A percentile compares a stretch with the other conserved stretches of the same genome.
Evolutionary conservation across 1,140 invertebrate genomes (phyloP).

Genomic region (Agrilus planipennis): DNA sequence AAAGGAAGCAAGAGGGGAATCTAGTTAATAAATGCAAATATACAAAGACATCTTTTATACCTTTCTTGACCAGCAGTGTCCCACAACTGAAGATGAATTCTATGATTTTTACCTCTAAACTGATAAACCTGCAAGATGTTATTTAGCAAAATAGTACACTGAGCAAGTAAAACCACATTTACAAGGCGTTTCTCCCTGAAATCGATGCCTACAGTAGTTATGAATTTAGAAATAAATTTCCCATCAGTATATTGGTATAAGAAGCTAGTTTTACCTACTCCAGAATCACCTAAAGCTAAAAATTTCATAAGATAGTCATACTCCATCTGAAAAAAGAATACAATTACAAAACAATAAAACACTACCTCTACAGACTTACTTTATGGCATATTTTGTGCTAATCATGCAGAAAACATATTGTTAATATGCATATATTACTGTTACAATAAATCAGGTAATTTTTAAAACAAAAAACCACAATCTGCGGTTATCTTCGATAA

Average conservation of each 20-base stretch:
- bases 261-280: constrained; percentile 88
- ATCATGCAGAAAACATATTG: too few relatives aligned
- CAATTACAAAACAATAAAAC: background rate
- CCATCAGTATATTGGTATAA: constrained; percentile 93
- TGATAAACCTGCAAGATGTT: constrained; percentile 57
- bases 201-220: constrained; percentile 96
- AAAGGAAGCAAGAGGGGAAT: too few relatives aligned
- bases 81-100: constrained; percentile 89
- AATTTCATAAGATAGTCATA: constrained; percentile 98
- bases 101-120: constrained; percentile 64
- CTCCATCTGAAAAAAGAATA: constrained; percentile 43
- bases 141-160: too few relatives aligned
- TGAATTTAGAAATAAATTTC: constrained; percentile 81
- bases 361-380: too few relatives aligned
- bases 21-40: background rate
- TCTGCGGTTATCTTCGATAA: too few relatives aligned
- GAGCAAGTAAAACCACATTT: constrained; percentile 33
- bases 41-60: constrained; percentile 33
- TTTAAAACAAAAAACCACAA: too few relatives aligned
- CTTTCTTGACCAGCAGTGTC: constrained; percentile 92
- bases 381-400: too few relatives aligned
- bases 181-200: constrained; percentile 94
- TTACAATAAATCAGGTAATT: too few relatives aligned
- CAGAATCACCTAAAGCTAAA: constrained; percentile 85
- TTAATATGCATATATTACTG: too few relatives aligned